Evolutionary conservation across 2,113 vertebrate genomes (phyloP).

Genomic region (Macheiramphus alcinus): DNA sequence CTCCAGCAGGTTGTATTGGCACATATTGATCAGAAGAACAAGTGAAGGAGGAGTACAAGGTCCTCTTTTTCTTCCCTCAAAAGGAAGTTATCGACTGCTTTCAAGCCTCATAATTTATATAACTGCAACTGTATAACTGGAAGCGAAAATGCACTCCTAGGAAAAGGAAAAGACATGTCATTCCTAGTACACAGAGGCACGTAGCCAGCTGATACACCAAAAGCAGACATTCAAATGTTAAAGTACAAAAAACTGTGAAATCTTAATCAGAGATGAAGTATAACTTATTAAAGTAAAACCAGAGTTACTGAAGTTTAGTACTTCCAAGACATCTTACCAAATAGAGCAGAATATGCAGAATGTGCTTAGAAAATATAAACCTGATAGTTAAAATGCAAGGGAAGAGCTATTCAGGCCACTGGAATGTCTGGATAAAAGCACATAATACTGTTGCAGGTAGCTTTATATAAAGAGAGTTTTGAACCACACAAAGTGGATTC

Average conservation of each 20-base stretch:
- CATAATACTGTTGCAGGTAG: accelerated
- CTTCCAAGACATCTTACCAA: neutral
- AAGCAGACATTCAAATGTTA: neutral
- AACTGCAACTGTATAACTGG: neutral
- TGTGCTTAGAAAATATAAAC: neutral
- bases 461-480: neutral
- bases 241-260: neutral
- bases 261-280: neutral
- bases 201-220: neutral
- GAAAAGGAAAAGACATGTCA: neutral
- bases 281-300: neutral
- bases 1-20: neutral
- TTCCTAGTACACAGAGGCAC: neutral
- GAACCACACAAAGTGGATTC: neutral
- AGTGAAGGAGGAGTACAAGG: neutral
- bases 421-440: neutral
- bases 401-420: neutral
- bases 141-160: neutral
- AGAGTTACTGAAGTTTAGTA: neutral
- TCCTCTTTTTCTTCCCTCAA: neutral
- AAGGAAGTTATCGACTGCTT: neutral
- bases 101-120: neutral
- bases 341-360: neutral
- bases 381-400: neutral
- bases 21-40: neutral